A percentile compares a stretch with the other conserved stretches of the same genome.
These are phyloP conservation scores for Akabosia matsudoensis DNA, from an alignment of 1,140 invertebrate species.

Conservation along the genomic window DNA sequence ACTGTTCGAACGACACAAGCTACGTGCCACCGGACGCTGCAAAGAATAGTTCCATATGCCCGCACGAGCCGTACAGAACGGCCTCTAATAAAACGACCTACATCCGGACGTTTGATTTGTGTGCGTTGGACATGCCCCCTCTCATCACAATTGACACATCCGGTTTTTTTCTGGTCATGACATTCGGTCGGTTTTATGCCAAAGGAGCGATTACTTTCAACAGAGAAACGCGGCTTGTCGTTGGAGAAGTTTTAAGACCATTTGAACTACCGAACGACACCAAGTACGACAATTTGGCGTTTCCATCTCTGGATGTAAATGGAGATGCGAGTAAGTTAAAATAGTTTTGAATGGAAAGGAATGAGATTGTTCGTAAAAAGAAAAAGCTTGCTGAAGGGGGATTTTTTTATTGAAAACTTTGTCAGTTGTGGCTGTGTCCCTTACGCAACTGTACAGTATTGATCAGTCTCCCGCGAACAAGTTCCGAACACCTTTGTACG, in stretches of 20 bases:
- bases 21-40: background rate
- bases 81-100: background rate
- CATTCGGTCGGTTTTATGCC: slow-evolving; percentile 14
- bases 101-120: background rate
- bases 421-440: background rate
- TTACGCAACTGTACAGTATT: background rate
- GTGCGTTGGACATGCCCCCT: background rate
- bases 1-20: background rate
- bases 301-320: background rate
- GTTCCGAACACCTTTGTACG: background rate
- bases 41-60: background rate
- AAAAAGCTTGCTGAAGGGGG: too few relatives aligned
- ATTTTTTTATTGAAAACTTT: too few relatives aligned
- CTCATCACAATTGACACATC: background rate
- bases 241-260: background rate
- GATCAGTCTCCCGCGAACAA: background rate
- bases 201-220: background rate
- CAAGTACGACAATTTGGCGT: background rate
- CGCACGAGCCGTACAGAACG: background rate
- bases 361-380: too few relatives aligned
- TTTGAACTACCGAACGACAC: background rate
- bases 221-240: background rate
- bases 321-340: background rate
- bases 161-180: background rate
- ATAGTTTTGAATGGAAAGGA: too few relatives aligned